Base-by-base conservation (phyloP, 2,888 invertebrate species). In the Apodemia duryi region DNA sequence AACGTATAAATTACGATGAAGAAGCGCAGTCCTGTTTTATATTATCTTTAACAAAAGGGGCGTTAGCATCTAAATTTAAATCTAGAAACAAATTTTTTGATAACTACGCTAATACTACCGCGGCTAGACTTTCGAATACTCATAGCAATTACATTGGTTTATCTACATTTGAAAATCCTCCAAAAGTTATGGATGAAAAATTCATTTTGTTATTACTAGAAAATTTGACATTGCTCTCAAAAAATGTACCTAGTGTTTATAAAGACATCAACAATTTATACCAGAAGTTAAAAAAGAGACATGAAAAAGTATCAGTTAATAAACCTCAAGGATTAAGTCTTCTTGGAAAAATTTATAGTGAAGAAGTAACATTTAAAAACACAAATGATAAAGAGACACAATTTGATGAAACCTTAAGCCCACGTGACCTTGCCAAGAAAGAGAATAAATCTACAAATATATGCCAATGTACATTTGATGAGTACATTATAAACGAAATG, bases 161-260 rank as follows among this genome's bases (percentile, higher is more conserved):
- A 6, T 63, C 52, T 7, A 29, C 52, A 11, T 51, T 61, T 29
- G 61, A 61, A 29, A 65, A 65, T n/a, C 51, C 41, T 0, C 80
- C 83, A 0, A 79, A 75, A 67, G 74, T 79, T 7, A 83, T 90
- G 4, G 84, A 89, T 52, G 88, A 89, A 66, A 81, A 81, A 66
- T 87, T 87, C 65, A 84, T 90, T 61, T 65, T 88, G 1, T 69
- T 84, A n/a, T 69, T 89, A 3, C 69, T 89, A 46, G 86, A 88
- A 74, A 85, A 88, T 72, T 73, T 89, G 21, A 75, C 80, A 2
- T 68, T 80, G 5, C 73, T 90, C 0, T 84, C 89, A 0, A 83
- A 82, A 70, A 81, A 78, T 62, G 65, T 72, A 9, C 71, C 69
- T 6, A 65, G 62, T 28, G 64, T 75, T n/a, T 74, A 84, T 63